phyloP scores from a whole-genome alignment of 2,888 invertebrate genomes.

The Epsilonema sp. region DNA sequence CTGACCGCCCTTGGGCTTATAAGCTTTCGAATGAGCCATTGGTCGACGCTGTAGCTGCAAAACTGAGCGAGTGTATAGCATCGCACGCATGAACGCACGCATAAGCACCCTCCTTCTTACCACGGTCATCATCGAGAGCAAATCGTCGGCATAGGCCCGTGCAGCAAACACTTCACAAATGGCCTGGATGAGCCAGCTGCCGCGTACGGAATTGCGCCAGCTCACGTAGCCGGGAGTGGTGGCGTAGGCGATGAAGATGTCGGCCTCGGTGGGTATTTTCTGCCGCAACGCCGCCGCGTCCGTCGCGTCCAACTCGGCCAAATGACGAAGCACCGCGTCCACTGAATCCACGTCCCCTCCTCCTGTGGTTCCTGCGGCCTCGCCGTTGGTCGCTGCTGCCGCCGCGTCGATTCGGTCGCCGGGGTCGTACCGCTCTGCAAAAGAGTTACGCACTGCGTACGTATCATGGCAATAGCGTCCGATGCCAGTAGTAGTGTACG shows the following conservation, averaged over 20 bases:
- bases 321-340: too few species aligned
- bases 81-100: neutral
- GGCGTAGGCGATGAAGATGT: constrained; percentile 24
- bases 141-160: constrained; percentile 8
- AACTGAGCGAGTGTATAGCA: too few species aligned
- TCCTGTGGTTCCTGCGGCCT: constrained; percentile 5
- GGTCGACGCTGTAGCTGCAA: too few species aligned
- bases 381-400: neutral
- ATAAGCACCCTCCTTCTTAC: too few species aligned
- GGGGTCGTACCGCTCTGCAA: constrained; percentile 5
- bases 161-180: constrained; percentile 21
- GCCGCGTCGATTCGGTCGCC: neutral
- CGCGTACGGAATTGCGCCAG: constrained; percentile 23
- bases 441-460: neutral
- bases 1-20: too few species aligned
- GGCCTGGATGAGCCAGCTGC: constrained; percentile 28
- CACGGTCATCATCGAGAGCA: constrained; percentile 10
- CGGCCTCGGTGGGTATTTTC: constrained; percentile 19
- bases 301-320: neutral
- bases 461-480: too few species aligned
- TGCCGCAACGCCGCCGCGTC: neutral
- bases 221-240: constrained; percentile 24
- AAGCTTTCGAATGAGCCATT: too few species aligned
- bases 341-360: constrained; percentile 5
- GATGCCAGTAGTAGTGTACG: too few species aligned